Percentiles rank a stretch among this genome's conserved stretches.
phyloP scores from a whole-genome alignment of 2,113 vertebrate species.

The Peromyscus leucopus region DNA sequence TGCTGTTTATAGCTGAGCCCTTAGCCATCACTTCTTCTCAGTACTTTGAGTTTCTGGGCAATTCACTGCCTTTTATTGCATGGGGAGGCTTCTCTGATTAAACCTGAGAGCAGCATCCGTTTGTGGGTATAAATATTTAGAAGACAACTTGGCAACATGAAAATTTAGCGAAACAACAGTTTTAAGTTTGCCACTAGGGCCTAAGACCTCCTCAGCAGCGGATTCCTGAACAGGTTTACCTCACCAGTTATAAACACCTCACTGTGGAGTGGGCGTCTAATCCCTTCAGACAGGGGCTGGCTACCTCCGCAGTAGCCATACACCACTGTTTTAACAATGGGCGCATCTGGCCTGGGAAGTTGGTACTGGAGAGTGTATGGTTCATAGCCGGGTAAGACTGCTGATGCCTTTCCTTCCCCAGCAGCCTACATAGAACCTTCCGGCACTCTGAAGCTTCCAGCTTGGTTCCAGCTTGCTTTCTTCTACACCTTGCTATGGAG shows the following conservation, averaged over 20 bases:
- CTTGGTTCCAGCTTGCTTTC: not conserved
- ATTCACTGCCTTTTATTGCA: not conserved
- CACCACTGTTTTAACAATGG: too few relatives aligned
- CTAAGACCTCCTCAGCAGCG: not conserved
- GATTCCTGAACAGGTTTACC: not conserved
- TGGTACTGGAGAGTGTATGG: too few relatives aligned
- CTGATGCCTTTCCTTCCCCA: not conserved
- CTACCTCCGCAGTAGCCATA: too few relatives aligned
- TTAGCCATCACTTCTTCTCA: not conserved
- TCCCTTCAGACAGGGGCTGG: not conserved
- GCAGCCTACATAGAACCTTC: not conserved
- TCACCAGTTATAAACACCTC: too few relatives aligned
- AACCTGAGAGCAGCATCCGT: not conserved
- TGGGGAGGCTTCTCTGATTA: not conserved
- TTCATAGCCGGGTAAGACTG: not conserved
- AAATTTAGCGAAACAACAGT: not conserved
- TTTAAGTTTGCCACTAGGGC: not conserved
- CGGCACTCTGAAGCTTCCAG: not conserved
- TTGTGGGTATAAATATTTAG: slow-evolving; percentile 17
- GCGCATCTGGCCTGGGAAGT: not conserved
- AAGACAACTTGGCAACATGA: not conserved
- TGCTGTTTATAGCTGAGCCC: not conserved
- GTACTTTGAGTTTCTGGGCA: not conserved
- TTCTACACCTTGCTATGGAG: not conserved
- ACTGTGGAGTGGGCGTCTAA: not conserved